Conservation (phyloP, 2,888 invertebrate genomes). For the Cremastobaeus sp. region DNA sequence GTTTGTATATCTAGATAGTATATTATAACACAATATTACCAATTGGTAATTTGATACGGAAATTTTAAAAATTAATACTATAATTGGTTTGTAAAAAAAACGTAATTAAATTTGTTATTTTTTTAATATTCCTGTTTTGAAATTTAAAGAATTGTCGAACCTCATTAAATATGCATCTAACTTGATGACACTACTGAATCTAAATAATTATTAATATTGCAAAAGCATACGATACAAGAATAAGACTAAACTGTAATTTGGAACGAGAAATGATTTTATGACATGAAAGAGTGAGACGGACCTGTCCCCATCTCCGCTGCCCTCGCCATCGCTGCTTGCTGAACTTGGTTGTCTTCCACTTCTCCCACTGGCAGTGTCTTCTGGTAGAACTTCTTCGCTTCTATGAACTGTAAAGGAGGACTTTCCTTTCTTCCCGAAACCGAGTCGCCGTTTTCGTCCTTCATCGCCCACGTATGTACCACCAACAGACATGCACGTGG, state of each 20-base stretch:
- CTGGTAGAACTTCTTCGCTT: slow-evolving; percentile 97
- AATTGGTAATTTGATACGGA: too few relatives aligned
- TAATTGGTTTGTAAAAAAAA: too few relatives aligned
- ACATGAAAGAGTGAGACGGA: slow-evolving; percentile 76
- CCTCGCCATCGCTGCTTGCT: slow-evolving; percentile 95
- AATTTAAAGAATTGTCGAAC: too few relatives aligned
- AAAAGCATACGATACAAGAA: neutral
- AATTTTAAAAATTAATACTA: too few relatives aligned
- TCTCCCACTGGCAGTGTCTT: slow-evolving; percentile 81
- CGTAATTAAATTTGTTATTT: too few relatives aligned
- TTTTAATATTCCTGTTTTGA: too few relatives aligned
- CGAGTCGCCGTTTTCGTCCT: slow-evolving; percentile 96
- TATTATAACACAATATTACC: too few relatives aligned
- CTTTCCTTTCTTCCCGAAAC: slow-evolving; percentile 96
- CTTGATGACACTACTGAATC: too few relatives aligned
- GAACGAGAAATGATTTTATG: slow-evolving; percentile 14
- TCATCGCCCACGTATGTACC: slow-evolving; percentile 79
- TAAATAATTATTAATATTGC: too few relatives aligned
- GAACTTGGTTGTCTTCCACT: slow-evolving; percentile 89
- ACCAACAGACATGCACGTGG: slow-evolving; percentile 75
- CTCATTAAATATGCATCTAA: too few relatives aligned
- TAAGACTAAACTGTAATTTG: slow-evolving; percentile 12
- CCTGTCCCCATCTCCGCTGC: slow-evolving; percentile 91
- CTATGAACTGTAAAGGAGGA: slow-evolving; percentile 98
- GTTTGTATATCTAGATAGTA: too few relatives aligned